Base-by-base conservation (phyloP, 2,888 invertebrate genomes). In the Melieria omissa region DNA sequence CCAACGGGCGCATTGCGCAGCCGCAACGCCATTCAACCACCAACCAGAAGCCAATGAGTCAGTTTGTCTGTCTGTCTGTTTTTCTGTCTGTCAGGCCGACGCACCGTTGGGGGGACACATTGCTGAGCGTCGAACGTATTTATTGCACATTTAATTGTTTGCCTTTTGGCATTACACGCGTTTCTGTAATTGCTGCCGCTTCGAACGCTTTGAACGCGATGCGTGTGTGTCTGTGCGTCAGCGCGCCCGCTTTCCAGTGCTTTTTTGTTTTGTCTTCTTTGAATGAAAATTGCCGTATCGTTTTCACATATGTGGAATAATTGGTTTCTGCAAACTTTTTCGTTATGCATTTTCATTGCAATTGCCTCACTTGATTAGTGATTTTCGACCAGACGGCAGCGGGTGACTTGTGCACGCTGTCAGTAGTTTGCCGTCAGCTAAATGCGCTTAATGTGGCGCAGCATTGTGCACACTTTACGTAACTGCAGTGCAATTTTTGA, bases 121-220 rank as follows among this genome's bases (percentile, higher is more conserved):
- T 14, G 54, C 64, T 65, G 10, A 42, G 64, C 64, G 44, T 54
- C 54, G 64, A 49, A 54, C 52, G 54, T 65, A 65, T 54, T 65
- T 65, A 65, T 65, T 65, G 14, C 64, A 54, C 64, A 65, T 65
- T 65, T 65, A 54, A 65, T 65, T 65, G 52, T 42, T 65, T 65
- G 64, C 64, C 64, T 65, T 65, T 65, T 65, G 64, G 64, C 64
- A 65, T 65, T 65, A 65, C 64, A 65, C 64, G 64, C 64, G 64
- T 65, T 65, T 65, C 64, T 42, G 42, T 65, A 65, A 65, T 65
- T 65, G 54, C 52, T 65, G 64, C 64, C 64, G 54, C 64, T 65
- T 54, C 52, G 45, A 6, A 42, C 42, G 54, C 49, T 49, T 41
- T 57, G 14, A 16, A 16, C 16, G 12, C 57, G 6, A 57, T 57